Conservation (phyloP, 1,140 invertebrate species). For the Antheraea mylitta region DNA sequence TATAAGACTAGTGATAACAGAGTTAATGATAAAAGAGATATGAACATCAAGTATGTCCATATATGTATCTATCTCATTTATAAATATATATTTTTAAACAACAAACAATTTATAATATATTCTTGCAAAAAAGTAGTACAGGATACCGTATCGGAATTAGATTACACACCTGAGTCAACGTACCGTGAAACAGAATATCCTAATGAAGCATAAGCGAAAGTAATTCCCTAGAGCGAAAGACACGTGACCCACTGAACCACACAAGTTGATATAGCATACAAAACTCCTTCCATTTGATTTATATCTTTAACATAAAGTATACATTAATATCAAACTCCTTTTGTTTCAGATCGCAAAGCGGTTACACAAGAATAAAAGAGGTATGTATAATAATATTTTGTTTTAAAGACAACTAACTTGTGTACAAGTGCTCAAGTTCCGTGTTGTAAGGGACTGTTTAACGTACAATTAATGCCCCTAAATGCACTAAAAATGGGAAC, state of each 20-base stretch:
- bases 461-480: too few relatives aligned
- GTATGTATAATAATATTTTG: not conserved
- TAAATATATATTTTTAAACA: too few relatives aligned
- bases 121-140: not conserved
- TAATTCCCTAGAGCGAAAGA: constrained; percentile 8
- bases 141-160: constrained; percentile 4
- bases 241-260: not conserved
- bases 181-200: constrained; percentile 1
- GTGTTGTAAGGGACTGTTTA: too few relatives aligned
- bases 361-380: not conserved
- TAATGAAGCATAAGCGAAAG: constrained; percentile 10
- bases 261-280: not conserved
- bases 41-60: too few relatives aligned
- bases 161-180: constrained; percentile 11
- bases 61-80: too few relatives aligned
- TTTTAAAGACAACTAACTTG: not conserved
- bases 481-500: too few relatives aligned
- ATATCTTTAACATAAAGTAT: not conserved
- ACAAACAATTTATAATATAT: too few relatives aligned
- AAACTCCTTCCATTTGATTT: not conserved
- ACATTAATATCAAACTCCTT: not conserved
- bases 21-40: too few relatives aligned
- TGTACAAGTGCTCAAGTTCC: too few relatives aligned
- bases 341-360: not conserved
- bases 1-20: too few relatives aligned